Conservation (phyloP, 2,888 invertebrate genomes). For the Onchidella celtica region DNA sequence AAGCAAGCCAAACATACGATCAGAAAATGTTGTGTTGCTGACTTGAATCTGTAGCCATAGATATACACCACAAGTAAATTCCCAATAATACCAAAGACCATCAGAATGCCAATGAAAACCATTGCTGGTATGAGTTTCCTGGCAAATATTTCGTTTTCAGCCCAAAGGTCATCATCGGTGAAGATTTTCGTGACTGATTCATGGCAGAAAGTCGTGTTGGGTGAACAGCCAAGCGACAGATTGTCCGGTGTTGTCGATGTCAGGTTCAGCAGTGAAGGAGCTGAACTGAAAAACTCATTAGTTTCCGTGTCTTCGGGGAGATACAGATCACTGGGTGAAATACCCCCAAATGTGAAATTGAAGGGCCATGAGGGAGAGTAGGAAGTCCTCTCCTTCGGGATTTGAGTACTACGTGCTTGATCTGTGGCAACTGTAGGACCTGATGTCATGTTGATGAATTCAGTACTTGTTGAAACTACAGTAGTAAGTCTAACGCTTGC, state of each 20-base stretch:
- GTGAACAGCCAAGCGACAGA: not conserved
- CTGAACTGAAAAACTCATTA: not conserved
- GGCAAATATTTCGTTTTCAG: slow-evolving; percentile 45
- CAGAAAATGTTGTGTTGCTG: slow-evolving; percentile 50
- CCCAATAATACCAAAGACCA: slow-evolving; percentile 63
- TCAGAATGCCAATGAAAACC: slow-evolving; percentile 59
- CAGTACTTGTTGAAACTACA: no score
- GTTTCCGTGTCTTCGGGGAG: not conserved
- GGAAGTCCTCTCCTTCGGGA: no score
- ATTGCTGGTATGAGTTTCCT: slow-evolving; percentile 58
- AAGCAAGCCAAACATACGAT: slow-evolving; percentile 53
- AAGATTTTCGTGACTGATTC: not conserved
- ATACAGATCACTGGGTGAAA: not conserved
- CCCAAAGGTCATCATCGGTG: slow-evolving; percentile 33
- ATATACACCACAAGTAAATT: slow-evolving; percentile 52
- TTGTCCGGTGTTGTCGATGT: not conserved
- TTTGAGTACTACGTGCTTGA: no score
- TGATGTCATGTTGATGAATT: no score
- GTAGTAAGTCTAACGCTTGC: no score
- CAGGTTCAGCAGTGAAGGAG: not conserved
- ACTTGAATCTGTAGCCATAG: slow-evolving; percentile 49
- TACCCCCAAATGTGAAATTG: not conserved
- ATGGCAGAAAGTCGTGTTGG: not conserved
- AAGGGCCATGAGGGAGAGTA: not conserved
- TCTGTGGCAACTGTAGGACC: no score